phyloP scores from a whole-genome alignment of 1,140 invertebrate species.

The Vanessa atalanta region DNA sequence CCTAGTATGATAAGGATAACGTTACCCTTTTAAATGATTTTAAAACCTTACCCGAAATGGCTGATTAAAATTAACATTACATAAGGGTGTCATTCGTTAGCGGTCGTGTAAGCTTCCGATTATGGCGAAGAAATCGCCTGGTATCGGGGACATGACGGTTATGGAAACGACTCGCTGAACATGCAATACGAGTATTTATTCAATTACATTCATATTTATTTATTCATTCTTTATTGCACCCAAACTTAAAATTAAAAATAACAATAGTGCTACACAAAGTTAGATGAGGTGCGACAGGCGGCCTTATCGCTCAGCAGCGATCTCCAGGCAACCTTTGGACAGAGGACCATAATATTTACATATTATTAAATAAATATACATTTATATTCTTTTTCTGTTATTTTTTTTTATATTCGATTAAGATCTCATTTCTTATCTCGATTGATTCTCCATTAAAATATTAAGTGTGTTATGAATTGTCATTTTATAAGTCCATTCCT shows the following conservation, averaged over 20 bases:
- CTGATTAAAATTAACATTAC: conserved; percentile 5
- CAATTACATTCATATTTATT: not conserved
- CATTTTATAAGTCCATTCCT: too few species aligned
- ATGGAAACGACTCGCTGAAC: not conserved
- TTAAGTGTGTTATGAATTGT: too few species aligned
- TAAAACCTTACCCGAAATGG: not conserved
- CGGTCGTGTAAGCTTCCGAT: not conserved
- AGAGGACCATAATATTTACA: too few species aligned
- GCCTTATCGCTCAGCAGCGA: too few species aligned
- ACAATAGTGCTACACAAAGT: too few species aligned
- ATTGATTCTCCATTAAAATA: too few species aligned
- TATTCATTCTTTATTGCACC: too few species aligned
- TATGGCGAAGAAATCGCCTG: conserved; percentile 2
- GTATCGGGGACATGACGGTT: not conserved
- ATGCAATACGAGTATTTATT: not conserved
- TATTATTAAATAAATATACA: not conserved
- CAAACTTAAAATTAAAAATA: too few species aligned
- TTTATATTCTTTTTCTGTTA: not conserved
- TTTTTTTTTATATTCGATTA: too few species aligned
- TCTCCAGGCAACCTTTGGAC: too few species aligned
- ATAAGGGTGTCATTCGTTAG: not conserved
- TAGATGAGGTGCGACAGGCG: too few species aligned
- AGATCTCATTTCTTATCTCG: too few species aligned
- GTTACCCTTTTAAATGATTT: not conserved
- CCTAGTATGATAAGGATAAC: not conserved